Evolutionary conservation across 2,888 invertebrate species (phyloP), one percentile per base, ranked within the genome.

Genomic region (Cosmia trapezina): DNA sequence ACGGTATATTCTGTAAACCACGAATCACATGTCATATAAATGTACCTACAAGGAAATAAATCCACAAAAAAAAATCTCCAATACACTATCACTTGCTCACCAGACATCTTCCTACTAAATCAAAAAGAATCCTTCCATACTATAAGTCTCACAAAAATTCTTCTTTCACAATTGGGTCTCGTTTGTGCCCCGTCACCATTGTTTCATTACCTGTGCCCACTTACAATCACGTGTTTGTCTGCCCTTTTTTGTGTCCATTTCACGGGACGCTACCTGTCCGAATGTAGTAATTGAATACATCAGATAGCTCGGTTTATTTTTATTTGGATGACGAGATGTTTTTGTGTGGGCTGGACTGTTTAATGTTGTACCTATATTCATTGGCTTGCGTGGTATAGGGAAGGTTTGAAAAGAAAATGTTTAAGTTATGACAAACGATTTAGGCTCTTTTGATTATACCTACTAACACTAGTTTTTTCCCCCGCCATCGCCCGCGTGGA

Each of bases 201-300:
- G 80, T 80, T 85, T 83, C 83, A 85, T 83, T 83, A 80, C 76
- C 82, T 66, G 63, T 62, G 72, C 66, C 70, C 73, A 70, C 73
- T 85, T 73, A 71, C 76, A 64, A 76, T 72, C 71, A 72, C 70
- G 73, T 70, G 70, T 78, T 59, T 51, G 61, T 73, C 49, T 65
- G 67, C 28, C 68, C 67, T 68, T 79, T 72, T 70, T 67, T 64
- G 57, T 69, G 68, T n/a, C 81, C 68, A 57, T 68, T 72, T 77
- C 57, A 65, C 65, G 49, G 61, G 65, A 65, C 67, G 59, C 61
- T 81, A 77, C 67, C 78, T 77, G 82, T 60, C 71, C 56, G 37
- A 47, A 70, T 81, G 57, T 78, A 56, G 69, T 82, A 82, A 82
- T 82, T 69, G 82, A 70, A 82, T 80, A 78, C 62, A 78, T 69